Conservation (phyloP, 2,888 invertebrate genomes). For the Luffia ferchaultella region DNA sequence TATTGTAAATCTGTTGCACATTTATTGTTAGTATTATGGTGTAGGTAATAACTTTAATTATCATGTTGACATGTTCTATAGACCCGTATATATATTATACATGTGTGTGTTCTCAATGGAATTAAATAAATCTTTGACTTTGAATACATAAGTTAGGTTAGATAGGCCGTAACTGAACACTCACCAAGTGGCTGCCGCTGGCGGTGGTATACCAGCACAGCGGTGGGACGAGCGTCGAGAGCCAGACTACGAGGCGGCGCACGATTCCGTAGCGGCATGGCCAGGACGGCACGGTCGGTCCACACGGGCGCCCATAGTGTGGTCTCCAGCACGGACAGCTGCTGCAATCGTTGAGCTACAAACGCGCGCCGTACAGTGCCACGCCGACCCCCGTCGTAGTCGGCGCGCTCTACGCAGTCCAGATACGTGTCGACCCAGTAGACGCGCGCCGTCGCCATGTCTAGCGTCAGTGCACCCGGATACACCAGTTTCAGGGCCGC, state of each 20-base stretch:
- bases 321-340: constrained; percentile 78
- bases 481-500: constrained; percentile 77
- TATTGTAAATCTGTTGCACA: too few species aligned
- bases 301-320: constrained; percentile 77
- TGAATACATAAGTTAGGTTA: not conserved
- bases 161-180: too few species aligned
- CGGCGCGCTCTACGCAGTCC: constrained; percentile 79
- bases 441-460: constrained; percentile 73
- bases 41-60: constrained; percentile 55
- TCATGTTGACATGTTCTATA: too few species aligned
- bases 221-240: constrained; percentile 53
- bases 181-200: constrained; percentile 78
- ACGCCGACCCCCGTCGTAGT: constrained; percentile 77
- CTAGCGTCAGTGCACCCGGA: constrained; percentile 77
- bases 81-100: too few species aligned
- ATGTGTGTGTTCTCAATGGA: too few species aligned
- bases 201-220: constrained; percentile 77
- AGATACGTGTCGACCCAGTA: constrained; percentile 86
- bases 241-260: constrained; percentile 9
- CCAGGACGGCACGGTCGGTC: constrained; percentile 70
- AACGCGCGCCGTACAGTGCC: constrained; percentile 65
- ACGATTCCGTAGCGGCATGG: constrained; percentile 34
- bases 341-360: constrained; percentile 70
- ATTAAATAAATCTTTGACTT: too few species aligned
- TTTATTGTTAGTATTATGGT: too few species aligned